Base-by-base conservation (phyloP, 2,888 invertebrate species). In the Sycophila texana region DNA sequence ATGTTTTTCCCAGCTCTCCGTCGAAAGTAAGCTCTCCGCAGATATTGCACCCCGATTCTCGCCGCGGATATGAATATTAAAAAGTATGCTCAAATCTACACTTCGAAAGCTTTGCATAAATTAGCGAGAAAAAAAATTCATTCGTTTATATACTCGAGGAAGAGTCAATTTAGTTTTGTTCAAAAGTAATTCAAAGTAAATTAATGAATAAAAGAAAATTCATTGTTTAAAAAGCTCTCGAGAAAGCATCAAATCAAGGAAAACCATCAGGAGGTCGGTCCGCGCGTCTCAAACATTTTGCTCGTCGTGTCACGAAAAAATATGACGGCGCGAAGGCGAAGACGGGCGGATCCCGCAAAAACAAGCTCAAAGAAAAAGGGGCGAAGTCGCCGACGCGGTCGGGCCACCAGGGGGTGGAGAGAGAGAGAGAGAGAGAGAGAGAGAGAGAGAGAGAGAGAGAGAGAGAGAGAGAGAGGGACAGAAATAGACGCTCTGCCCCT, bases 251-350 rank as follows among this genome's bases (percentile, higher is more conserved):
- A 10, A 10, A 39, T 39, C 0, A 39, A 10, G 39, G 39, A 39
- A 39, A 39, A 39, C 10, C 39, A 39, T 7, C 39, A 39, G 10
- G 39, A 39, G 10, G 39, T 39, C 7, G 39, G 18, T 14, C 39
- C 63, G 26, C 26, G 26, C 26, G 39, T 47, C 47, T 14, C 16
- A 18, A 58, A 71, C 58, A 58, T 71, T 71, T 71, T 58, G 55
- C n/a, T 47, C n/a, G 57, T 26, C 26, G 14, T 39, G 39, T 58
- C 58, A 63, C 30, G 51, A 47, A 22, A 58, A 71, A 71, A 57
- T 49, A 60, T 49, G 70, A 58, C 70, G 49, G 71, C 26, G 7
- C 16, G 49, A 55, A 16, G 18, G 57, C 57, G 14, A 39, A 60
- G 58, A 60, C 71, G 58, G 18, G 22, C 47, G 49, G 49, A 4